Evolutionary conservation across 1,140 invertebrate genomes (phyloP).

Genomic region (Drosophila insularis): DNA sequence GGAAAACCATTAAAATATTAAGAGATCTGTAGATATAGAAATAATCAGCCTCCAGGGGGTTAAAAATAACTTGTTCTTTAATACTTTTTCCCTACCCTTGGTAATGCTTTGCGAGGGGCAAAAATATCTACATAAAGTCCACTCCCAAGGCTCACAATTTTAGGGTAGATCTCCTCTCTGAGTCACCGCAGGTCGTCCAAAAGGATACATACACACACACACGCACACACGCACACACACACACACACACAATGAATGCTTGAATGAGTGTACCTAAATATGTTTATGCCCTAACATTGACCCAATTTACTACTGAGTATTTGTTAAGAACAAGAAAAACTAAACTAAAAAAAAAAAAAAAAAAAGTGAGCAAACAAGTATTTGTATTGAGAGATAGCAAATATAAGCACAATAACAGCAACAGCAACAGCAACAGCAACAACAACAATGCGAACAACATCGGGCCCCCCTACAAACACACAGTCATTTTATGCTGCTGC

Average conservation of each 20-base stretch:
- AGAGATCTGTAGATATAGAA: too few relatives aligned
- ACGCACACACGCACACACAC: not conserved
- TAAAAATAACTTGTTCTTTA: too few relatives aligned
- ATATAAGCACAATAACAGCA: constrained; percentile 4
- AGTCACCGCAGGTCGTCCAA: not conserved
- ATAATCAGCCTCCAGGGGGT: too few relatives aligned
- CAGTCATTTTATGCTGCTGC: constrained; percentile 48
- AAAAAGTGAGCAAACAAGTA: constrained; percentile 51
- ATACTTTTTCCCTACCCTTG: too few relatives aligned
- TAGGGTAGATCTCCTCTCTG: not conserved
- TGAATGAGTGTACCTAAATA: not conserved
- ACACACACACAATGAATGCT: not conserved
- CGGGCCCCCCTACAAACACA: constrained; percentile 57
- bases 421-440: constrained; percentile 12
- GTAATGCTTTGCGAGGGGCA: not conserved
- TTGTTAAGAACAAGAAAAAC: constrained; percentile 25
- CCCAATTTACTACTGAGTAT: constrained; percentile 45
- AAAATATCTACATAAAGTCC: not conserved
- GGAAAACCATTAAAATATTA: too few relatives aligned
- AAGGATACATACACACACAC: too few relatives aligned
- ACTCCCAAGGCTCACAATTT: not conserved
- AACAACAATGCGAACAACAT: constrained; percentile 32
- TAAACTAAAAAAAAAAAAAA: constrained; percentile 22
- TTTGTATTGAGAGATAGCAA: constrained; percentile 43
- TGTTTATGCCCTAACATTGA: constrained; percentile 41